Percentiles rank a stretch among this genome's conserved stretches.
These are phyloP conservation scores for Anaspis maculata DNA, from an alignment of 2,888 invertebrate genomes.

Conservation along the genomic window DNA sequence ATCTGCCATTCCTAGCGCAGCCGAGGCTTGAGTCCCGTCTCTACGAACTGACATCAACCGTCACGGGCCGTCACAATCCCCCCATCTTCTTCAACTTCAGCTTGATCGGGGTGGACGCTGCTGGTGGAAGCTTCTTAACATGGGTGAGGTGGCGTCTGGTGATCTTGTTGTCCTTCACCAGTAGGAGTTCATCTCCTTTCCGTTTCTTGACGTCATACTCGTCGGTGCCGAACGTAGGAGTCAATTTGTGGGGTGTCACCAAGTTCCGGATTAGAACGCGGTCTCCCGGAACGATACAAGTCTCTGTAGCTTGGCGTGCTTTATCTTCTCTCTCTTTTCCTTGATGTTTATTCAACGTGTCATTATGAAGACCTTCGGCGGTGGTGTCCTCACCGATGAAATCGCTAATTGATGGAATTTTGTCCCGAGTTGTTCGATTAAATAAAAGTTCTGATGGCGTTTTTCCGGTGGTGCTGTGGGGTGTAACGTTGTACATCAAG, in stretches of 20 bases:
- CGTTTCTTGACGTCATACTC: constrained; percentile 8
- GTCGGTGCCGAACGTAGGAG: constrained; percentile 1
- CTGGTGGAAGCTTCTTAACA: constrained; percentile 7
- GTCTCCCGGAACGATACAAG: constrained; percentile 4
- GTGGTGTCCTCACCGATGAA: constrained; percentile 7
- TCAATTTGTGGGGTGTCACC: constrained; percentile 8
- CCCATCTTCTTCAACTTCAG: too few relatives aligned
- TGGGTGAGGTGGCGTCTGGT: constrained; percentile 9
- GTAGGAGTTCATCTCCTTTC: constrained; percentile 8
- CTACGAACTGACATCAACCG: too few relatives aligned
- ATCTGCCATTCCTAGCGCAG: too few relatives aligned
- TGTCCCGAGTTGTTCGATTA: constrained; percentile 16
- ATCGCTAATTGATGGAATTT: constrained; percentile 18
- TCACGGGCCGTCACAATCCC: too few relatives aligned
- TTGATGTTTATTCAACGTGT: constrained; percentile 20
- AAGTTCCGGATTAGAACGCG: constrained; percentile 5
- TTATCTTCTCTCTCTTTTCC: constrained; percentile 19
- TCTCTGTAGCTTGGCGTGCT: constrained; percentile 14
- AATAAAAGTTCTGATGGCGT: constrained; percentile 20
- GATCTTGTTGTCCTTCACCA: constrained; percentile 5
- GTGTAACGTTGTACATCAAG: constrained; percentile 20
- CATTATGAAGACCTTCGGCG: constrained; percentile 17
- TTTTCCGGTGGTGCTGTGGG: constrained; percentile 23
- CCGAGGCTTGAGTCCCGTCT: too few relatives aligned
- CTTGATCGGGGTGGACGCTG: too few relatives aligned